A percentile compares a stretch with the other conserved stretches of the same genome.
These are phyloP conservation scores for Stylophora pistillata DNA, from an alignment of 64 coral and sea anemone genomes.

Conservation along the genomic window DNA sequence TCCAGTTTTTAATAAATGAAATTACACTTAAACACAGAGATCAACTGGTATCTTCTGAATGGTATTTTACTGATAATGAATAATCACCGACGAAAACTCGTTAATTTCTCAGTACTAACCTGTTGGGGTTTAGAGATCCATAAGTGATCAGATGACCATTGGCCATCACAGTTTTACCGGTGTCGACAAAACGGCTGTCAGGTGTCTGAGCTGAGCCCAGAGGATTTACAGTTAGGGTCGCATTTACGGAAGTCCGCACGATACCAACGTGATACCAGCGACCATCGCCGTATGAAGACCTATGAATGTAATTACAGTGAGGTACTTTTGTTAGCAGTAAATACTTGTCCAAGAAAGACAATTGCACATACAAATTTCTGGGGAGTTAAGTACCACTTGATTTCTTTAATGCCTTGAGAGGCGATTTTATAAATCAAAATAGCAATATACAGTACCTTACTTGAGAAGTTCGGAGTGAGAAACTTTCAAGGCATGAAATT, in stretches of 20 bases:
- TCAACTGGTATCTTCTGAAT: too few relatives aligned
- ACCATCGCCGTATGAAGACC: constrained; percentile 65
- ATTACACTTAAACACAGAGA: too few relatives aligned
- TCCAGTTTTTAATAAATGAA: too few relatives aligned
- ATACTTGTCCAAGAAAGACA: too few relatives aligned
- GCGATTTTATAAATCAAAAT: too few relatives aligned
- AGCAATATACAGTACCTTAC: too few relatives aligned
- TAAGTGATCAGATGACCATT: constrained; percentile 50
- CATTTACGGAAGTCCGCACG: constrained; percentile 20
- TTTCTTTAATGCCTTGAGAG: too few relatives aligned
- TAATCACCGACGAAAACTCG: not conserved
- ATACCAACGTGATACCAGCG: constrained; percentile 61
- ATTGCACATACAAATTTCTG: too few relatives aligned
- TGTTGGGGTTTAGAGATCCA: constrained; percentile 52
- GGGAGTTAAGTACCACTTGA: too few relatives aligned
- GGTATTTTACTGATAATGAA: not conserved
- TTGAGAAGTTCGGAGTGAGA: too few relatives aligned
- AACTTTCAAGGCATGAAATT: not conserved
- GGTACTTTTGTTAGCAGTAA: too few relatives aligned
- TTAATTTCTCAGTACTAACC: constrained; percentile 21
- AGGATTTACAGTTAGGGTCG: constrained; percentile 45
- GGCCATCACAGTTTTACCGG: constrained; percentile 6
- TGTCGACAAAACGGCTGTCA: constrained; percentile 37
- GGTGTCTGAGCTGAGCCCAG: constrained; percentile 34
- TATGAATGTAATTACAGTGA: constrained; percentile 3